Conservation (phyloP, 2,888 invertebrate genomes). For the Harpagoxenus sublaevis region DNA sequence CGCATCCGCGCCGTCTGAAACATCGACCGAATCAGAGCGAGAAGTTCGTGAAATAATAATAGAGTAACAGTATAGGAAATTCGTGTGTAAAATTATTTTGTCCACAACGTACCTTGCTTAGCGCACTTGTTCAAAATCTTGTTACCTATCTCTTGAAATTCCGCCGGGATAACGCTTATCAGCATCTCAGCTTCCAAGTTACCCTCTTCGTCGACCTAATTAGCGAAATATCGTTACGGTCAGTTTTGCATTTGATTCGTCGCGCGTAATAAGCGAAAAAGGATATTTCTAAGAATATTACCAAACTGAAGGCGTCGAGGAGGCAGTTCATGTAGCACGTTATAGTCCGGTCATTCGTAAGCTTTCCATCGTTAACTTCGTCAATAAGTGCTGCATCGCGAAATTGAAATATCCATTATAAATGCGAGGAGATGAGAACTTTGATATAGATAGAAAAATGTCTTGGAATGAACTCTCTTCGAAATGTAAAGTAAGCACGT, state of each 20-base stretch:
- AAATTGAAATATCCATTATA: constrained; percentile 13
- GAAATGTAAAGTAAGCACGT: too few relatives aligned
- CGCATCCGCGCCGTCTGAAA: constrained; percentile 76
- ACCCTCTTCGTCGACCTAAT: constrained; percentile 82
- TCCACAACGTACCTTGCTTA: constrained; percentile 66
- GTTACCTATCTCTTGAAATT: constrained; percentile 69
- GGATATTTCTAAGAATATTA: constrained; percentile 63
- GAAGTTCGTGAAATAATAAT: neutral
- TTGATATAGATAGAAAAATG: neutral
- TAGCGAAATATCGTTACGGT: constrained; percentile 8
- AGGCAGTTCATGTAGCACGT: constrained; percentile 84
- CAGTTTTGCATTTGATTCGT: neutral
- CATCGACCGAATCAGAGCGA: constrained; percentile 1
- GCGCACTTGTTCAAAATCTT: constrained; percentile 73
- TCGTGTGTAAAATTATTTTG: neutral
- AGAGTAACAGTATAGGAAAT: neutral
- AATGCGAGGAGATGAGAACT: neutral
- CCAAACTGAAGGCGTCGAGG: constrained; percentile 82
- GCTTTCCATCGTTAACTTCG: constrained; percentile 75
- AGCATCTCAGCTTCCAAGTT: constrained; percentile 81
- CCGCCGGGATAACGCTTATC: constrained; percentile 79
- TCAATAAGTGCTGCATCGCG: constrained; percentile 77
- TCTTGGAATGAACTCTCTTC: neutral
- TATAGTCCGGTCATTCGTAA: constrained; percentile 77
- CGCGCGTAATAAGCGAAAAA: neutral